phyloP scores from a whole-genome alignment of 2,888 invertebrate genomes.

The Tetheella fluctuosa region DNA sequence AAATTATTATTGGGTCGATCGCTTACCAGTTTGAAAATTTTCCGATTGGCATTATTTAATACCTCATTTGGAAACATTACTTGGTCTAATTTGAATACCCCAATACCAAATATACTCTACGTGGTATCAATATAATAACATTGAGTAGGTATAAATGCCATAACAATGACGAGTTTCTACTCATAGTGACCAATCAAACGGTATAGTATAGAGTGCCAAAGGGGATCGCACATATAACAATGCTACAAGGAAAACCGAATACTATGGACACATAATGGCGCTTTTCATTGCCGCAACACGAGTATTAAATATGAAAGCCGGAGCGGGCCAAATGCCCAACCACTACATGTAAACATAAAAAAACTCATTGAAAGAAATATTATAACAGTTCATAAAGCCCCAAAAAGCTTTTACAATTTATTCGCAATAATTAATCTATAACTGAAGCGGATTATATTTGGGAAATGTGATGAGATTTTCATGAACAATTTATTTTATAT shows the following conservation, averaged over 20 bases:
- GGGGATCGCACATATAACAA: constrained; percentile 28
- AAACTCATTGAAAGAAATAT: constrained; percentile 21
- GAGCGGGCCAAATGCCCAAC: constrained; percentile 38
- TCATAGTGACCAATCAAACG: not conserved
- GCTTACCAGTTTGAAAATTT: too few relatives aligned
- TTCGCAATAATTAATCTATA: constrained; percentile 5
- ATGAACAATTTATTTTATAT: not conserved
- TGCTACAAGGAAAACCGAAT: constrained; percentile 30
- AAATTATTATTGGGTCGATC: too few relatives aligned
- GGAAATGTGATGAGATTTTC: not conserved
- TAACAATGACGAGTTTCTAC: not conserved
- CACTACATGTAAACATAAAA: constrained; percentile 34
- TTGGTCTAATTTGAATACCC: too few relatives aligned
- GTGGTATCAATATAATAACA: too few relatives aligned
- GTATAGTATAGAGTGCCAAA: constrained; percentile 16
- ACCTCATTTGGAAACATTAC: too few relatives aligned
- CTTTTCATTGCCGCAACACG: constrained; percentile 45
- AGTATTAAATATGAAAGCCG: constrained; percentile 56
- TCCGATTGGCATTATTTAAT: too few relatives aligned
- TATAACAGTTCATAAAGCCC: not conserved
- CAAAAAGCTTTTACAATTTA: constrained; percentile 1
- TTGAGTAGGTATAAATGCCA: too few relatives aligned
- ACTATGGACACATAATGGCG: constrained; percentile 37
- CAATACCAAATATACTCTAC: too few relatives aligned
- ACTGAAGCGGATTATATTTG: not conserved